phyloP scores from a whole-genome alignment of 2,797 vertebrate genomes.

The Channallabes apus region DNA sequence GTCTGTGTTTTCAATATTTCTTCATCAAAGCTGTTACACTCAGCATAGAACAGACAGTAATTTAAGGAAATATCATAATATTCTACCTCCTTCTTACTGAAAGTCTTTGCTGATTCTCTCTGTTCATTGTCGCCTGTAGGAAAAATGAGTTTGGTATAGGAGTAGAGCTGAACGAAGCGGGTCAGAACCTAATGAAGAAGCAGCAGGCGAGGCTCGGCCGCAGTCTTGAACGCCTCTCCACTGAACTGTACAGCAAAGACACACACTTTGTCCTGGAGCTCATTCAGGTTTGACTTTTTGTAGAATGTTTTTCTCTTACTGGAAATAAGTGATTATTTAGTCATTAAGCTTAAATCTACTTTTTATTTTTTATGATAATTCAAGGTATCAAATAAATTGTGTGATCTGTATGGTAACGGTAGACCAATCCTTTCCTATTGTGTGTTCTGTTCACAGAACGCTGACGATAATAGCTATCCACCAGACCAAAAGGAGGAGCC shows the following conservation, averaged over 20 bases:
- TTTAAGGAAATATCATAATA: neutral
- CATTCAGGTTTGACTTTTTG: conserved; percentile 71
- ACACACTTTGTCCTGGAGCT: conserved; percentile 83
- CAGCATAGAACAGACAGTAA: neutral
- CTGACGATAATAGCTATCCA: conserved; percentile 78
- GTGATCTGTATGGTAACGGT: neutral
- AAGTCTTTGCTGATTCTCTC: neutral
- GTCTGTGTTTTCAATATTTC: neutral
- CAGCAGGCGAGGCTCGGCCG: conserved; percentile 76
- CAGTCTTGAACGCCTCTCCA: conserved; percentile 78
- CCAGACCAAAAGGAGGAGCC: conserved; percentile 52
- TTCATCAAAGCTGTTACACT: neutral
- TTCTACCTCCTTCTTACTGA: neutral
- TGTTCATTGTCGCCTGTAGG: conserved; percentile 54
- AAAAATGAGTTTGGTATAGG: conserved; percentile 79
- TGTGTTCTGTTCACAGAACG: conserved; percentile 67
- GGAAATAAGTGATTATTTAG: neutral
- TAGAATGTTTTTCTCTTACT: neutral
- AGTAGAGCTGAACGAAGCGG: conserved; percentile 71
- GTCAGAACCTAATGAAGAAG: conserved; percentile 74
- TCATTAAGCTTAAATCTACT: neutral
- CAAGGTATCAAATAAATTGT: neutral
- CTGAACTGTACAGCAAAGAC: conserved; percentile 83
- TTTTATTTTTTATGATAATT: neutral
- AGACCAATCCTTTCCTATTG: too few relatives aligned